Evolutionary conservation across 2,797 vertebrate genomes (phyloP).

Genomic region (Potorous gilbertii): DNA sequence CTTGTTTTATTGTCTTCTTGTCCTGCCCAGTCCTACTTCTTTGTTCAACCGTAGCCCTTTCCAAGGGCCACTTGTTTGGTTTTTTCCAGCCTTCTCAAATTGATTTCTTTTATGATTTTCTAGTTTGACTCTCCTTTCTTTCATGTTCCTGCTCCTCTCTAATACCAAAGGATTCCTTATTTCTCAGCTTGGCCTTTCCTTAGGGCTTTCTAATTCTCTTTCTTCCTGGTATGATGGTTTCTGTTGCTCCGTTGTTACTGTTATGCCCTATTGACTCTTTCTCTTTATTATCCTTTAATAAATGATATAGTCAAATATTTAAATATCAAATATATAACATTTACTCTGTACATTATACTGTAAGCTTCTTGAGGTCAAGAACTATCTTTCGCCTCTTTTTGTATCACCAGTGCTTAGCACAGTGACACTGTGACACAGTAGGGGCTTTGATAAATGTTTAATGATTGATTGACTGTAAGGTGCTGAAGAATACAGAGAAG

Average conservation of each 20-base stretch:
- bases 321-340: not conserved
- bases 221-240: not conserved
- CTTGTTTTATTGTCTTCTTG: not conserved
- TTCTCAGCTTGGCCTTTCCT: not conserved
- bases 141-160: not conserved
- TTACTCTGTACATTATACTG: not conserved
- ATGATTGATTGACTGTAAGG: not conserved
- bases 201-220: not conserved
- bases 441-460: not conserved
- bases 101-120: not conserved
- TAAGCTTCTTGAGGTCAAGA: not conserved
- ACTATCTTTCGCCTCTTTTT: not conserved
- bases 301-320: not conserved
- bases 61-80: not conserved
- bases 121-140: not conserved
- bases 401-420: not conserved
- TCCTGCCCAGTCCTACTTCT: not conserved
- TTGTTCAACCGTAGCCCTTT: not conserved
- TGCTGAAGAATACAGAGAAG: not conserved
- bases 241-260: conserved; percentile 17
- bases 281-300: not conserved
- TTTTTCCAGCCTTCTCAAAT: not conserved
- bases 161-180: not conserved
- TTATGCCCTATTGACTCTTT: not conserved
- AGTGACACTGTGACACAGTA: not conserved